Base-by-base conservation (phyloP, 2,888 invertebrate species). In the Melangyna quadrimaculata region DNA sequence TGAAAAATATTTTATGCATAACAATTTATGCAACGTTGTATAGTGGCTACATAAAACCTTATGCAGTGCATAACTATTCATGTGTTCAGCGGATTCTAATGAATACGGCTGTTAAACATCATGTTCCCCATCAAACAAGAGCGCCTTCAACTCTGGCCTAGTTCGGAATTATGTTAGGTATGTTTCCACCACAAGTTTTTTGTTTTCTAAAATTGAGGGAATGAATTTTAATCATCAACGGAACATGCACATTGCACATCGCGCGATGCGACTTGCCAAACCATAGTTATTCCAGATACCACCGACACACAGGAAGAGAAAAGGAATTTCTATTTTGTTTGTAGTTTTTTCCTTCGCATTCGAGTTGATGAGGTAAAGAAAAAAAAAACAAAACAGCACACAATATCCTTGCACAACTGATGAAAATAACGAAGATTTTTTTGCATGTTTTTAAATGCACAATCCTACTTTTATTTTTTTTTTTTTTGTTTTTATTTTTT, bases 391-490 rank as follows among this genome's bases (percentile, higher is more conserved):
- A 17, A 40, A 61, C 59, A 61, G 37, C 9, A 27, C 48, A 48
- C 48, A 65, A 65, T 65, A 65, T 65, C 65, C 65, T 65, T 65
- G 48, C 45, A 65, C n/a, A n/a, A n/a, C 29, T 19, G 32, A 45
- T 65, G 32, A 48, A 48, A 65, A 63, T 63, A 43, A 27, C 63
- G 17, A 63, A 59, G 14, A 37, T 43, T 57, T 32, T 65, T 7
- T 14, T 61, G 17, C 29, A 19, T 35, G 59, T 59, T 59, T 12
- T 55, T 55, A 55, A 55, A 55, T 6, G 57, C 35, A 57, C 32
- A 48, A 57, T 57, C 19, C 57, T 22, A 12, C 32, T 17, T 24
- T 48, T 27, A 45, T 19, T 29, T n/a, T 24, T 17, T 5, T 17
- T 29, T 12, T 10, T 10, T 10, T 12, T 32, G n/a, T n/a, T n/a